Conservation (phyloP, 2,113 vertebrate genomes). For the Pachypanchax playfairii region DNA sequence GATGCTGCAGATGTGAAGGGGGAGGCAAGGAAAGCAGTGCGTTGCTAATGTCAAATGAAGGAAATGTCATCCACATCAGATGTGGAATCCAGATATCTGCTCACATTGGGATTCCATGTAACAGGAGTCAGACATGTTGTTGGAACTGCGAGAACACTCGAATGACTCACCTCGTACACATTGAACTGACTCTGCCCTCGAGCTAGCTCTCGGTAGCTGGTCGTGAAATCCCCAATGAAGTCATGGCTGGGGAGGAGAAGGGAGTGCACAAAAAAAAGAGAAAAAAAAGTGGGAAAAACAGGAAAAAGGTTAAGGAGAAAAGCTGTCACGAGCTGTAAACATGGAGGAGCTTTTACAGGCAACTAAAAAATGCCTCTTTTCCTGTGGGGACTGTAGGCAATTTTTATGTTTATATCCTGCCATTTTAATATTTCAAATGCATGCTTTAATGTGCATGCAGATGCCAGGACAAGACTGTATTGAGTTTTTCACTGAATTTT, state of each 20-base stretch:
- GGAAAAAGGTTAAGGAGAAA: not conserved
- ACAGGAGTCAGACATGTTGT: slow-evolving; percentile 1
- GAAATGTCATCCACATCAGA: slow-evolving; percentile 38
- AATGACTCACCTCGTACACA: slow-evolving; percentile 89
- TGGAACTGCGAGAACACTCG: slow-evolving; percentile 7
- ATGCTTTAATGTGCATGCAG: no score
- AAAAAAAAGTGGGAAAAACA: slow-evolving; percentile 9
- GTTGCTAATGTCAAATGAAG: slow-evolving; percentile 20
- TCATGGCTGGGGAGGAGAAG: slow-evolving; percentile 83
- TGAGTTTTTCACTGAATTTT: no score
- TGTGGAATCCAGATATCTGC: slow-evolving; percentile 1
- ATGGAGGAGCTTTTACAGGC: no score
- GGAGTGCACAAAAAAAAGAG: slow-evolving; percentile 3
- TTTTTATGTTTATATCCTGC: no score
- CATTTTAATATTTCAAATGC: no score
- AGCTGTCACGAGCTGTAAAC: slow-evolving; percentile 1
- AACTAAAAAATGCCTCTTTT: no score
- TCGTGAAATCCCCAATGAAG: slow-evolving; percentile 97
- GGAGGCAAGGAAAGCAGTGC: slow-evolving; percentile 16
- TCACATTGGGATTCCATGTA: slow-evolving; percentile 11
- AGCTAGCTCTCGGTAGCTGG: slow-evolving; percentile 94
- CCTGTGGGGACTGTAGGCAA: no score
- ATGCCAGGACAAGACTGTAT: no score
- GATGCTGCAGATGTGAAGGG: slow-evolving; percentile 2
- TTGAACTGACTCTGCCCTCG: slow-evolving; percentile 94